These are phyloP conservation scores for Andrena marginata DNA, from an alignment of 2,888 invertebrate species.

Conservation along the genomic window DNA sequence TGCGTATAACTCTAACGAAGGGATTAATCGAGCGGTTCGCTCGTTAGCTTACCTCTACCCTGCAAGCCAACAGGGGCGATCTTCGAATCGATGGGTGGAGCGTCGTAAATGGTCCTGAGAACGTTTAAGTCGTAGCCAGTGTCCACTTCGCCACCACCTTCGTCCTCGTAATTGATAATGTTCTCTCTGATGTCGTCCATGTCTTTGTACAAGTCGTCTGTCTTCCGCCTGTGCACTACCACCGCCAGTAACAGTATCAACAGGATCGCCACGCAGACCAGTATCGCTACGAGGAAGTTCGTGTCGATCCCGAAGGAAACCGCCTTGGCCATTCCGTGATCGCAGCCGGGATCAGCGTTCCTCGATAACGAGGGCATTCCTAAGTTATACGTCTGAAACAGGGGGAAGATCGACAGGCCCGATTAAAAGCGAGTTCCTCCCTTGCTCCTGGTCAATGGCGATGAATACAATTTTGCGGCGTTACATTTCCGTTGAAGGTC, in stretches of 20 bases:
- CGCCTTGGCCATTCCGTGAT: conserved; percentile 90
- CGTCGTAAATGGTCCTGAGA: conserved; percentile 89
- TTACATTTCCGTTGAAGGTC: conserved; percentile 91
- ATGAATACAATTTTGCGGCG: neutral
- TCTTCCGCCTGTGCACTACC: conserved; percentile 94
- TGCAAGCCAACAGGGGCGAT: conserved; percentile 83
- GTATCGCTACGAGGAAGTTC: conserved; percentile 95
- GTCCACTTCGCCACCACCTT: conserved; percentile 99
- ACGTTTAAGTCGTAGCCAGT: conserved; percentile 96
- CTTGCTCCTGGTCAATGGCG: neutral
- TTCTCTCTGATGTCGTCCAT: conserved; percentile 98
- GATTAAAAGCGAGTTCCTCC: neutral
- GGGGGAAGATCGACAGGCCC: neutral
- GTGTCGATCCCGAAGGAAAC: conserved; percentile 94
- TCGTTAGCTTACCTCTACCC: conserved; percentile 85
- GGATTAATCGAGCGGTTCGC: neutral
- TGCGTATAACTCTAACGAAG: neutral
- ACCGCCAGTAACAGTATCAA: conserved; percentile 94
- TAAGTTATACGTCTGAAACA: conserved; percentile 92
- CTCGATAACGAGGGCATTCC: conserved; percentile 91
- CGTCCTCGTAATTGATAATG: conserved; percentile 98
- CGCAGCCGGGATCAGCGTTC: conserved; percentile 91
- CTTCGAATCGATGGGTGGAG: conserved; percentile 86
- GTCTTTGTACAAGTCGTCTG: conserved; percentile 95
- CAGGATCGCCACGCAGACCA: conserved; percentile 94